A percentile compares a stretch with the other conserved stretches of the same genome.
Conservation (phyloP, 2,888 invertebrate genomes). For the Eupithecia inturbata region DNA sequence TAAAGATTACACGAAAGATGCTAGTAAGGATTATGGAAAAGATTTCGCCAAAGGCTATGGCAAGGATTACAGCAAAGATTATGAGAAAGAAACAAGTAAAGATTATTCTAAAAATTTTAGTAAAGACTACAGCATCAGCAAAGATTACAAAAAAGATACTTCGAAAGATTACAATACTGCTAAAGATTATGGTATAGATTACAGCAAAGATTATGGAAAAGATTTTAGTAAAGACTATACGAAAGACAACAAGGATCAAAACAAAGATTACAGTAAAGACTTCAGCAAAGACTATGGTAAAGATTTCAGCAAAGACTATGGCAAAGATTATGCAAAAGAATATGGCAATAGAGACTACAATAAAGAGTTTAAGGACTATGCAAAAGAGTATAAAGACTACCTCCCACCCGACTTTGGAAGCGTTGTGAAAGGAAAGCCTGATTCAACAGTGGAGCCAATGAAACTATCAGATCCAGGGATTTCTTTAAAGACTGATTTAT, state of each 20-base stretch:
- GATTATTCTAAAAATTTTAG: conserved; percentile 39
- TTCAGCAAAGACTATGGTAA: conserved; percentile 39
- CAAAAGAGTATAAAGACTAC: conserved; percentile 70
- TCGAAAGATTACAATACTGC: conserved; percentile 23
- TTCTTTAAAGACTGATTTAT: conserved; percentile 80
- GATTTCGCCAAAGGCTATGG: conserved; percentile 32
- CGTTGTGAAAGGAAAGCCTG: conserved; percentile 79
- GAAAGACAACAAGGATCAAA: conserved; percentile 36
- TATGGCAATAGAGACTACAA: conserved; percentile 41
- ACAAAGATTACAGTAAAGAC: conserved; percentile 41
- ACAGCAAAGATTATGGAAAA: conserved; percentile 37
- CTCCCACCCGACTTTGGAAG: conserved; percentile 83
- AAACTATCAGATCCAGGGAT: conserved; percentile 72
- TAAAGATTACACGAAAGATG: conserved; percentile 40
- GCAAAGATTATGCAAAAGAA: conserved; percentile 41
- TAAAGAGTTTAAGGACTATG: conserved; percentile 43
- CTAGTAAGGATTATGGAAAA: conserved; percentile 38
- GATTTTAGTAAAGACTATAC: conserved; percentile 42
- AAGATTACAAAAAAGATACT: conserved; percentile 74
- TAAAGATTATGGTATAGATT: conserved; percentile 42
- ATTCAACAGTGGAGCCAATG: conserved; percentile 72
- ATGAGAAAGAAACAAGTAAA: conserved; percentile 34
- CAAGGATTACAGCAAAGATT: conserved; percentile 40
- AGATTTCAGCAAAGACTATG: conserved; percentile 40
- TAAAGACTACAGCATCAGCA: conserved; percentile 48